Base-by-base conservation (phyloP, 2,113 vertebrate species). In the Epinephelus moara region DNA sequence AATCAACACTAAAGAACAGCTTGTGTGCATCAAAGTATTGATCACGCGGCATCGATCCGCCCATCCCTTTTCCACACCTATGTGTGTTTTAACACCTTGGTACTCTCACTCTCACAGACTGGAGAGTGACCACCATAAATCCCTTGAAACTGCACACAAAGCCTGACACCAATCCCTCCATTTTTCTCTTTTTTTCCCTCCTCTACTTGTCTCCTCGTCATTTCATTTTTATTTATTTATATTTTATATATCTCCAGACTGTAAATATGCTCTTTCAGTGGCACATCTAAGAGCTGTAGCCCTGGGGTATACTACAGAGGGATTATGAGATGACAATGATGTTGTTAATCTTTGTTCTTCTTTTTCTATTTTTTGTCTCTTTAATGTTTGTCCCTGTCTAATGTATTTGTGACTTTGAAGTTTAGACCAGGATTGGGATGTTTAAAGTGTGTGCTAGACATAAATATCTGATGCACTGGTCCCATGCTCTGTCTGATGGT, bases 361-460 rank as follows among this genome's bases (percentile, higher is more conserved):
- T 18, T 45, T 10, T 27, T 57, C 1, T 2, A 3, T 50, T 37
- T 57, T 23, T 1, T 59, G 23, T 53, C 3, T 70, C 42, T 70
- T 78, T 67, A 67, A 67, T 61, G 74, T 80, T 69, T 70, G 27
- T 67, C 53, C 12, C 21, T 85, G 40, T 67, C 1, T 80, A 71
- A 53, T 55, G 42, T n/a, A 67, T 21, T 25, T 47, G 4, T 68
- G 3, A 42, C 47, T 77, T 77, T 77, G 50, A 57, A 49, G 40
- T 84, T 50, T 37, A 67, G n/a, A 56, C 49, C 27, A 77, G 23
- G 10, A 66, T 69, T 40, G 11, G 27, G 25, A 17, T 53, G 55
- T 68, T 62, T 60, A 30, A 67, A 75, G 25, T 70, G 14, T 14
- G 27, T 2, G 17, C 21, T 42, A 6, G 5, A 49, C 25, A 76